These are phyloP conservation scores for Smittia aterrima DNA, from an alignment of 2,888 invertebrate genomes.

Conservation along the genomic window DNA sequence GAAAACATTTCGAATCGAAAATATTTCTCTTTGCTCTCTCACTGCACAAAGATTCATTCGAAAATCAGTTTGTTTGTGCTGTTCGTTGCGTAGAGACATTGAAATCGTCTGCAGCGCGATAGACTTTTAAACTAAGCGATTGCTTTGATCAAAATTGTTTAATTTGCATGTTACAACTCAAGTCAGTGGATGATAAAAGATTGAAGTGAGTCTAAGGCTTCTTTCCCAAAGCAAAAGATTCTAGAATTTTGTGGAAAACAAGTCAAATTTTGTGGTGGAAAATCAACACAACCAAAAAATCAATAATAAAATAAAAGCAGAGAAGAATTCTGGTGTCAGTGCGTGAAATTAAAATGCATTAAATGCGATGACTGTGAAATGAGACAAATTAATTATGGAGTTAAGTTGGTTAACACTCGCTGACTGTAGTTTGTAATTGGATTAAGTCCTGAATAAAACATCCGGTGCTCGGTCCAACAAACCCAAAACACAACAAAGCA, in stretches of 20 bases:
- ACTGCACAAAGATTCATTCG: not conserved
- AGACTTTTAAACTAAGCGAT: not conserved
- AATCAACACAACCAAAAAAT: not conserved
- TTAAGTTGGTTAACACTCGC: conserved; percentile 22
- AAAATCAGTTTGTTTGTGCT: conserved; percentile 19
- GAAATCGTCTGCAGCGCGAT: not conserved
- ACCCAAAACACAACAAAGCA: not conserved
- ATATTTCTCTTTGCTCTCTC: conserved; percentile 8
- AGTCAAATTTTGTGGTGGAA: not conserved
- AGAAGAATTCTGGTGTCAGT: not conserved
- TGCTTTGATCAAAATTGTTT: conserved; percentile 29
- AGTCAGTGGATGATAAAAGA: not conserved
- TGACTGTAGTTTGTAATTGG: conserved; percentile 25
- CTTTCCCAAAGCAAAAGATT: not conserved
- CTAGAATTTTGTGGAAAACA: not conserved
- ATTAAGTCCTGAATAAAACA: conserved; percentile 21
- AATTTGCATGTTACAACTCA: not conserved
- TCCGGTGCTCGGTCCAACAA: not conserved
- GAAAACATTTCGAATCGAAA: not conserved
- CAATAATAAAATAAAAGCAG: conserved; percentile 5
- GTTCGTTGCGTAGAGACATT: conserved; percentile 28
- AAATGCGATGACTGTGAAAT: conserved; percentile 11
- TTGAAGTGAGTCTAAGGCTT: not conserved
- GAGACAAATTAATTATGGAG: conserved; percentile 6
- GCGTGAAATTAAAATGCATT: not conserved